phyloP scores from a whole-genome alignment of 2,888 invertebrate species.

The Troglohyphantes excavatus region DNA sequence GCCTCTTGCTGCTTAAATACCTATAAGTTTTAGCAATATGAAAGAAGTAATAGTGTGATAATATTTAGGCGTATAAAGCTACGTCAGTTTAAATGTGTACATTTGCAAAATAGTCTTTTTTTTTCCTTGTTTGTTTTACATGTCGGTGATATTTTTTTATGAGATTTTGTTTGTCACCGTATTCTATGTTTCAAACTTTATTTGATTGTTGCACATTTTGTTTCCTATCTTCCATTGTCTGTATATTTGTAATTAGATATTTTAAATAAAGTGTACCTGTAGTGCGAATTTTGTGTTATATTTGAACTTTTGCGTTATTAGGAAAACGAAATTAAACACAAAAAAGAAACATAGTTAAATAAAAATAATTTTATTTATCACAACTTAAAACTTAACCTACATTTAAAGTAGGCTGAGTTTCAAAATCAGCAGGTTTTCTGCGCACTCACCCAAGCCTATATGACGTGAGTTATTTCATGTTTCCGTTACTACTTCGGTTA shows the following conservation, averaged over 20 bases:
- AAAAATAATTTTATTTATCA: no score
- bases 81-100: not conserved
- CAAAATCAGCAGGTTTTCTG: no score
- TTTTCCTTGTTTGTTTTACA: not conserved
- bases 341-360: no score
- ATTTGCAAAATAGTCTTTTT: not conserved
- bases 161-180: conserved; percentile 26
- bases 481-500: no score
- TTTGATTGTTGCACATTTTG: conserved; percentile 49
- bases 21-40: no score
- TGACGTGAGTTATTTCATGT: no score
- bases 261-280: conserved; percentile 28
- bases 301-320: no score
- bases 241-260: conserved; percentile 48
- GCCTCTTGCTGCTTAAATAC: no score
- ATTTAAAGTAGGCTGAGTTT: no score
- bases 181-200: conserved; percentile 13
- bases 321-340: no score
- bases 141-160: conserved; percentile 14
- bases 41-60: not conserved
- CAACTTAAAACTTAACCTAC: no score
- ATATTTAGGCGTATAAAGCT: not conserved
- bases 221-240: conserved; percentile 32
- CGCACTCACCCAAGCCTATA: no score
- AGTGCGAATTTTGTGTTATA: not conserved